Base-by-base conservation (phyloP, 2,113 vertebrate species). In the Oreochromis aureus region DNA sequence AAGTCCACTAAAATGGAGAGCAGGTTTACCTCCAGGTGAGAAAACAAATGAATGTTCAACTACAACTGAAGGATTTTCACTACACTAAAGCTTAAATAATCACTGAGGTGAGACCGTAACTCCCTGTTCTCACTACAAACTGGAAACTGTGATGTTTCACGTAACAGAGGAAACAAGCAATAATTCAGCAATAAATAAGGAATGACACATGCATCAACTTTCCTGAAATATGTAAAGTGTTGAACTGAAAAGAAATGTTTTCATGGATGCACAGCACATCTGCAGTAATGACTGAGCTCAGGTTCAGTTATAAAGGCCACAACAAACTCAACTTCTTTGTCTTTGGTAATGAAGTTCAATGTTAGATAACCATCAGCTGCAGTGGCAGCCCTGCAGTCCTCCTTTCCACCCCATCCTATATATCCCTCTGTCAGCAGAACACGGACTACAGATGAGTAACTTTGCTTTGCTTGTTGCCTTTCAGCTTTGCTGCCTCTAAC, bases 261-360 rank as follows among this genome's bases (percentile, higher is more conserved):
- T 11, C 16, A 32, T 32, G 16, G 71, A 19, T 51, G 46, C 71
- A 32, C n/a, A n/a, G 27, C 73, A 78, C 10, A 51, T 51, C 44
- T 51, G 71, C 44, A 76, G 44, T 51, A 0, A 76, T 32, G 27
- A 53, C 73, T 1, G 16, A 53, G 44, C 16, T 51, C 16, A n/a
- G 71, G 18, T 51, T 51, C 46, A n/a, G 10, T 8, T 51, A 51
- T 55, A 6, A 32, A 78, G 1, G 16, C 6, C 46, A 32, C 27
- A 78, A 13, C 12, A 53, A 78, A 78, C 73, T 34, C 16, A 53
- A 78, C 73, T 3, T 53, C 46, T 76, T 48, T 78, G 46, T 78
- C 46, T 78, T n/a, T 78, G 27, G 46, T 34, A 34, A n/a, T 0
- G 27, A 0, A 78, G 73, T 18, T 53, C 24, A 19, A 34, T 3